These are phyloP conservation scores for Eudyptes chrysolophus DNA, from an alignment of 2,113 vertebrate species.

Conservation along the genomic window DNA sequence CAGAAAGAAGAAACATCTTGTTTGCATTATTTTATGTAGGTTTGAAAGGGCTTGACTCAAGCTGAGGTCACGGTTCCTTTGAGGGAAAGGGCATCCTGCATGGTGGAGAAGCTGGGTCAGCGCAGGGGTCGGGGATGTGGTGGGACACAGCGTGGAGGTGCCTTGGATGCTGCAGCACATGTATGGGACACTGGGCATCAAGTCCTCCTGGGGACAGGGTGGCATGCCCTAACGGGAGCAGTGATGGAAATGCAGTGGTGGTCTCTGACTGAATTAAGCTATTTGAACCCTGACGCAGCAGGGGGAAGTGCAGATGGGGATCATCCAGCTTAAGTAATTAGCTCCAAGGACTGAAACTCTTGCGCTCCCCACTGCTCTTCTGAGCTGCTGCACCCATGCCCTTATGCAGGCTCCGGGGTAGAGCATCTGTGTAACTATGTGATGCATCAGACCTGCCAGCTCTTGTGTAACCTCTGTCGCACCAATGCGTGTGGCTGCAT, in stretches of 20 bases:
- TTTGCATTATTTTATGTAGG: constrained; percentile 16
- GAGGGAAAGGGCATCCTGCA: not conserved
- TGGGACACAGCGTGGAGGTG: not conserved
- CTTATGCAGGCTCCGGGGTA: not conserved
- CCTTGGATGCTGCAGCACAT: not conserved
- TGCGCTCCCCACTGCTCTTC: not conserved
- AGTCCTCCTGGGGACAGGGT: not conserved
- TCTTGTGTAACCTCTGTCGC: not conserved
- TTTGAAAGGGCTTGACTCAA: not conserved
- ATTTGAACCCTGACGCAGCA: not conserved
- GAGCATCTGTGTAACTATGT: fast-evolving
- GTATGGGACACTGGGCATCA: no score
- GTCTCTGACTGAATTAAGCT: not conserved
- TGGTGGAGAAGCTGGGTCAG: not conserved
- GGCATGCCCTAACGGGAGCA: fast-evolving
- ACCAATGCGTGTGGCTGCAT: not conserved
- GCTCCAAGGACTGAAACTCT: not conserved
- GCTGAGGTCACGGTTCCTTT: not conserved
- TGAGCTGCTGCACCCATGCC: not conserved
- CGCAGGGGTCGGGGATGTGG: not conserved
- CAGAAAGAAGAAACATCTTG: constrained; percentile 34
- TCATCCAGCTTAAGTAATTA: not conserved
- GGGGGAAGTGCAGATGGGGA: not conserved
- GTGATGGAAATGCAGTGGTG: not conserved
- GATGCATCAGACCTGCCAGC: not conserved